Evolutionary conservation across 2,888 invertebrate species (phyloP).

Genomic region (Xanthia icteritia): DNA sequence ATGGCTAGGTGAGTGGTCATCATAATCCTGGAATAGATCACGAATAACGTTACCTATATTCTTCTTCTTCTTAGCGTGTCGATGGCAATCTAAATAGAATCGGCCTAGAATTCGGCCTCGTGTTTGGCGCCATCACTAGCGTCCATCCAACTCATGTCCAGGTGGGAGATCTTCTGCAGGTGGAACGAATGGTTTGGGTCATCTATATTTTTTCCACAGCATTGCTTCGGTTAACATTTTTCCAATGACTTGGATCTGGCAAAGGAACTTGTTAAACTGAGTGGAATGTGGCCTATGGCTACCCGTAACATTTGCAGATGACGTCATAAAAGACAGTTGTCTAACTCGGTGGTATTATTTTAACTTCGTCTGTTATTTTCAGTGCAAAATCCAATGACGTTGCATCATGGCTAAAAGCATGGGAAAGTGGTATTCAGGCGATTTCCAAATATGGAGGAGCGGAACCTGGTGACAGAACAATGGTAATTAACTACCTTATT

Average conservation of each 20-base stretch:
- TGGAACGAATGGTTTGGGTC: too few relatives aligned
- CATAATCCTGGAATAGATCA: background rate
- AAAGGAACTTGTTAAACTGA: background rate
- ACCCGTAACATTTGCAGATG: background rate
- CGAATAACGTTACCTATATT: too few relatives aligned
- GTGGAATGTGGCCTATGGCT: background rate
- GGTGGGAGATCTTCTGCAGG: too few relatives aligned
- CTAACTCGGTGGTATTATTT: background rate
- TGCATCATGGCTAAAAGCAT: constrained; percentile 89
- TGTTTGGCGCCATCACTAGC: too few relatives aligned
- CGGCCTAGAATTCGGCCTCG: too few relatives aligned
- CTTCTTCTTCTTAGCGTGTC: too few relatives aligned
- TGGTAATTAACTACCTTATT: constrained; percentile 89
- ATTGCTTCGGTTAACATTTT: background rate
- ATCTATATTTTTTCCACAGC: background rate
- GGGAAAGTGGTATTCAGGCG: constrained; percentile 89
- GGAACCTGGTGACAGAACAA: constrained; percentile 93
- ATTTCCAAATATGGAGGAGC: constrained; percentile 93
- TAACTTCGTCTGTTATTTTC: constrained; percentile 38
- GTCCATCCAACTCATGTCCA: too few relatives aligned
- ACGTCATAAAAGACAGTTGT: too few relatives aligned
- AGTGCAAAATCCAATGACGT: constrained; percentile 75
- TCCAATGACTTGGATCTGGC: background rate
- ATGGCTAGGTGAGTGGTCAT: constrained; percentile 76
- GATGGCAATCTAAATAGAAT: too few relatives aligned